These are phyloP conservation scores for Coleophora flavipennella DNA, from an alignment of 2,888 invertebrate species.

Conservation along the genomic window DNA sequence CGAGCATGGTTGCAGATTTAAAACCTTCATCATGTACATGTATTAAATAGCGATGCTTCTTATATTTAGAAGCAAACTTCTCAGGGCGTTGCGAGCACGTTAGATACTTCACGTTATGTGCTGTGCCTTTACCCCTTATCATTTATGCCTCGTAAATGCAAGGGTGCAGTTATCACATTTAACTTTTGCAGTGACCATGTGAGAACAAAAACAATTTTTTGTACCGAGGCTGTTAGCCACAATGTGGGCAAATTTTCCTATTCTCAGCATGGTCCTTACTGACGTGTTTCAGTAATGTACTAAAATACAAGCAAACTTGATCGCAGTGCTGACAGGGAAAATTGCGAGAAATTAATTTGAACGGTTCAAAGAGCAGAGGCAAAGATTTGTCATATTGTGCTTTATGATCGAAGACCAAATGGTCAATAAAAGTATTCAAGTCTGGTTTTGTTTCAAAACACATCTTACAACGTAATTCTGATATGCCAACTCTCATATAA, in stretches of 20 bases:
- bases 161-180: constrained; percentile 35
- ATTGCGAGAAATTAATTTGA: constrained; percentile 37
- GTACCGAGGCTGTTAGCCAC: constrained; percentile 43
- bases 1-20: constrained; percentile 45
- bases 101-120: constrained; percentile 35
- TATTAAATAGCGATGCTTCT: constrained; percentile 41
- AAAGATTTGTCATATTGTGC: constrained; percentile 30
- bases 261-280: constrained; percentile 40
- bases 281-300: constrained; percentile 39
- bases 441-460: constrained; percentile 31
- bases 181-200: constrained; percentile 27
- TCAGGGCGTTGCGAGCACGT: constrained; percentile 42
- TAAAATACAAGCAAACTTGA: constrained; percentile 38
- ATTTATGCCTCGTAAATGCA: constrained; percentile 30
- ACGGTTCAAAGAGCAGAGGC: constrained; percentile 32
- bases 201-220: constrained; percentile 41
- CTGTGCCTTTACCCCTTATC: constrained; percentile 35
- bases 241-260: constrained; percentile 43
- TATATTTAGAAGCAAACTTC: constrained; percentile 40
- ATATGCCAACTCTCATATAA: constrained; percentile 47
- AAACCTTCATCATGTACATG: constrained; percentile 38
- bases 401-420: constrained; percentile 35
- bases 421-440: constrained; percentile 32
- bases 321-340: constrained; percentile 43
- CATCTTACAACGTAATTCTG: constrained; percentile 38